Conservation (phyloP, 2,113 vertebrate genomes). For the Cairina moschata region DNA sequence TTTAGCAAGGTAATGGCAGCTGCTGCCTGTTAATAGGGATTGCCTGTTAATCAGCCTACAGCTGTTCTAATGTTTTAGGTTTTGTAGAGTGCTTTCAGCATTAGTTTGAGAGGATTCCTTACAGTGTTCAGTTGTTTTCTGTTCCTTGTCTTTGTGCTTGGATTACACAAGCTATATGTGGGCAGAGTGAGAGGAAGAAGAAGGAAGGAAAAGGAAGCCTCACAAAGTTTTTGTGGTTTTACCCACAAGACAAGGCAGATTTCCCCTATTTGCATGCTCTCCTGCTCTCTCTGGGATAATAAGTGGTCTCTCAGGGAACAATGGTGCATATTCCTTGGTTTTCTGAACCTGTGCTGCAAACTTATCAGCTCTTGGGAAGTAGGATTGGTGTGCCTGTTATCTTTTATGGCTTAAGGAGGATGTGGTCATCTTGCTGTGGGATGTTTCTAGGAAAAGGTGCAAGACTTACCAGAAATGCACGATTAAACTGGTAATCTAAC, state of each 20-base stretch:
- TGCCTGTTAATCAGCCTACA: not conserved
- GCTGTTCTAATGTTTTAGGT: not conserved
- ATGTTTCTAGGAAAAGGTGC: not conserved
- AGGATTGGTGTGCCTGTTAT: not conserved
- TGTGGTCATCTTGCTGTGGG: not conserved
- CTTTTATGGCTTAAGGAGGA: not conserved
- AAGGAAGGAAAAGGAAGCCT: conserved; percentile 36
- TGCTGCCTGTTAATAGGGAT: not conserved
- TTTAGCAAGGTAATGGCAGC: not conserved
- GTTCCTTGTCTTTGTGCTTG: not conserved
- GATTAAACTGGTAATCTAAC: not conserved
- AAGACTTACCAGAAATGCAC: not conserved
- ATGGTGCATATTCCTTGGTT: not conserved
- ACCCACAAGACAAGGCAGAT: conserved; percentile 5
- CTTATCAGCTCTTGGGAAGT: not conserved
- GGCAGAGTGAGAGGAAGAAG: conserved; percentile 5
- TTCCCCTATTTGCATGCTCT: not conserved
- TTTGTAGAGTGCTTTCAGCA: not conserved
- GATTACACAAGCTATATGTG: not conserved
- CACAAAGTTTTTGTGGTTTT: conserved; percentile 46
- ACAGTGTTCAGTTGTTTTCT: not conserved
- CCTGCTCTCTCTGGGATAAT: not conserved
- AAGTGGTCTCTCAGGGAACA: not conserved
- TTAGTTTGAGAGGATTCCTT: not conserved
- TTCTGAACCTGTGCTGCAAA: not conserved